Evolutionary conservation across 1,140 invertebrate species (phyloP).

Genomic region (Trichomalopsis sarcophagae): DNA sequence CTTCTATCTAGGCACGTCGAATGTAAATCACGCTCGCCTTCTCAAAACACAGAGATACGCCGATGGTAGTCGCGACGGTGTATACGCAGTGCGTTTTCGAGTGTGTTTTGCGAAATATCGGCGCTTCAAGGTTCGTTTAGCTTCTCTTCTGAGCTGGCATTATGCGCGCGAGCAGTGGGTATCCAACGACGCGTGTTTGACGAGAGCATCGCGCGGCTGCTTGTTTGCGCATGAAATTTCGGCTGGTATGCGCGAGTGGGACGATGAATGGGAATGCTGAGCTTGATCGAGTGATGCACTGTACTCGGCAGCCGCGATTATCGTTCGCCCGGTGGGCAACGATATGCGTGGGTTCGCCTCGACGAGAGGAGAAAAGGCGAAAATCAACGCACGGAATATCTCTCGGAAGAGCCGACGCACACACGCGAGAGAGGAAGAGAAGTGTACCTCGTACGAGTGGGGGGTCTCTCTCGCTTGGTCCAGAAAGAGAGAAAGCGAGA

Average conservation of each 20-base stretch:
- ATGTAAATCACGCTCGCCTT: slow-evolving; percentile 27
- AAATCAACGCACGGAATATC: background rate
- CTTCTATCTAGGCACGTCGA: background rate
- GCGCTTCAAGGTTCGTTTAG: background rate
- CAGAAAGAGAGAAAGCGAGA: background rate
- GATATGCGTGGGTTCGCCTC: slow-evolving; percentile 1
- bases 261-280: background rate
- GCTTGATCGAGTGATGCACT: background rate
- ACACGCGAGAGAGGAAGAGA: slow-evolving; percentile 12
- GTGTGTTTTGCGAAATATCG: background rate
- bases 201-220: background rate
- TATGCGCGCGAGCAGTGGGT: background rate
- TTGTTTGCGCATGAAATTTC: background rate
- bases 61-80: background rate
- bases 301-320: background rate
- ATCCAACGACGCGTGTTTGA: background rate
- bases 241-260: background rate
- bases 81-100: too few species aligned
- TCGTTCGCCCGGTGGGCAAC: background rate
- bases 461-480: slow-evolving; percentile 3
- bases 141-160: background rate
- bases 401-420: background rate
- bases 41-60: background rate
- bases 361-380: background rate
- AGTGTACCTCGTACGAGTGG: background rate